Base-by-base conservation (phyloP, 1,140 invertebrate species). In the Mycetomoellerius zeteki region DNA sequence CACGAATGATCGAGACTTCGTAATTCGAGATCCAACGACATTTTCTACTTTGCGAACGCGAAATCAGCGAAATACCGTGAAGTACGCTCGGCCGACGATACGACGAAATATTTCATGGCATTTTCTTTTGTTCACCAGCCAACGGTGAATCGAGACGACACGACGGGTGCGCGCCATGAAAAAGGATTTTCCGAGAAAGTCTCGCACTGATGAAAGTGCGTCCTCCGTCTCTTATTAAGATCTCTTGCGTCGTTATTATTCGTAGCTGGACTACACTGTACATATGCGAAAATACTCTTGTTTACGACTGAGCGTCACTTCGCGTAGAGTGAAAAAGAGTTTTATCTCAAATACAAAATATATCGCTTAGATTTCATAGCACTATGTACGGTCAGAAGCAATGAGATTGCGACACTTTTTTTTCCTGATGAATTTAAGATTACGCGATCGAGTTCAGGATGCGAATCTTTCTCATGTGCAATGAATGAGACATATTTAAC, bases 41-140 rank as follows among this genome's bases (percentile, higher is more conserved):
- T 72, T 71, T 72, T 54, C 78, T 54, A 58, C 67, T 73, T 14
- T 19, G 7, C 54, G 67, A 60, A 12, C 52, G 80, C 80, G 69
- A 84, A 84, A 84, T 84, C 80, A 84, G 69, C 80, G 54, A 84
- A 84, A 84, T 73, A 84, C 24, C 80, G 24, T 47, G 0, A 82
- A 73, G 67, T 73, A 75, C 56, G 37, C 67, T 72, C 33, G 64
- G 24, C n/a, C 24, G 52, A 24, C 54, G 80, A 47, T 19, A 82
- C 67, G 80, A 60, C 69, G 69, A 84, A 84, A 84, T 84, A 84
- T 84, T 84, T 84, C 54, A 75, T 56, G 24, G 67, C 54, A 50
- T 60, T 84, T 75, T 75, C 69, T 73, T 84, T 84, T 75, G 54
- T 84, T 75, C 69, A 24, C 54, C 54, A 60, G 27, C 37, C 69